Evolutionary conservation across 2,797 vertebrate genomes (phyloP).

Genomic region (Anomalospiza imberbis): DNA sequence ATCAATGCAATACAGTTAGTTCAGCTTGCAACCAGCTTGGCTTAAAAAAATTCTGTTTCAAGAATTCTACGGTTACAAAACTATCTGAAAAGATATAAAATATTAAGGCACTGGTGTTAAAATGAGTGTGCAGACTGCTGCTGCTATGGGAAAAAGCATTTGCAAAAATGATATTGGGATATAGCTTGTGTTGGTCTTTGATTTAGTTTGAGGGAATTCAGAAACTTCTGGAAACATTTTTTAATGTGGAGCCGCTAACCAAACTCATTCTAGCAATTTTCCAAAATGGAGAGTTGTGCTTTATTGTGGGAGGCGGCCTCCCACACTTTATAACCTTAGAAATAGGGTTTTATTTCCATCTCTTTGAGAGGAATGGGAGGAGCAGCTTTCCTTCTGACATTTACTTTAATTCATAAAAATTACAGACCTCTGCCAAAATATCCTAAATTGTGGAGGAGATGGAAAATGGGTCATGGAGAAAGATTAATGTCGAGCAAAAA

Average conservation of each 20-base stretch:
- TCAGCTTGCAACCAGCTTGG: background rate
- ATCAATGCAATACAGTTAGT: background rate
- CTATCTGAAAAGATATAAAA: background rate
- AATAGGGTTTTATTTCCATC: background rate
- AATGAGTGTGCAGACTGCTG: background rate
- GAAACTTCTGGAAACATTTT: background rate
- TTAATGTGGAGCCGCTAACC: background rate
- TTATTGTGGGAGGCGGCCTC: no score
- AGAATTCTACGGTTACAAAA: background rate
- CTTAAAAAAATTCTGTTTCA: slow-evolving; percentile 21
- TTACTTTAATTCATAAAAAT: slow-evolving; percentile 63
- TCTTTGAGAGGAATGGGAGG: background rate
- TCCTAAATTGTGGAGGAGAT: slow-evolving; percentile 35
- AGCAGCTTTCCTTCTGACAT: slow-evolving; percentile 28
- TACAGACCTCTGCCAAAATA: slow-evolving; percentile 48
- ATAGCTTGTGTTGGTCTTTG: background rate
- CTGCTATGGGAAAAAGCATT: background rate
- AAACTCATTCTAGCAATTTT: background rate
- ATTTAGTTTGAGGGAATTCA: background rate
- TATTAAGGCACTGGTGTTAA: background rate
- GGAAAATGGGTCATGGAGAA: slow-evolving; percentile 39
- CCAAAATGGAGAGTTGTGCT: background rate
- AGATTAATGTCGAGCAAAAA: slow-evolving; percentile 25
- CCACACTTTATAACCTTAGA: slow-evolving; percentile 42
- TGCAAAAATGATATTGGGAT: background rate